Conservation (phyloP, 2,797 vertebrate genomes). For the Pantherophis vulpinus region DNA sequence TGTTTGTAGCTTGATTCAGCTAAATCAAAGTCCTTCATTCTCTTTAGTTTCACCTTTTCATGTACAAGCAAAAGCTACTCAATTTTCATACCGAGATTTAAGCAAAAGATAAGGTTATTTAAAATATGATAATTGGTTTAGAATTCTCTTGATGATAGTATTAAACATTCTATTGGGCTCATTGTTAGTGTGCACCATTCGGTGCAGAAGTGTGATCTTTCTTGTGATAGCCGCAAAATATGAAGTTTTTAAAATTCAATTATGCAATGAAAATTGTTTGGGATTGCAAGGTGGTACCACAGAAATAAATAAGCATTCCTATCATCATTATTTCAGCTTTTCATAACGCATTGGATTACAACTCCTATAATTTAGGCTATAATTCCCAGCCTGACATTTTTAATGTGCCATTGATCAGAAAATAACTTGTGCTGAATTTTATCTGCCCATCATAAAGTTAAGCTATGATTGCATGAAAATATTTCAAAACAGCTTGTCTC, state of each 20-base stretch:
- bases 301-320: neutral
- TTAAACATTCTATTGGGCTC: neutral
- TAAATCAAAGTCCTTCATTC: neutral
- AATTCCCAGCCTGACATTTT: neutral
- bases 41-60: neutral
- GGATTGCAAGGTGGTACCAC: neutral
- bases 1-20: neutral
- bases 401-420: neutral
- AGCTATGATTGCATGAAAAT: slow-evolving; percentile 9
- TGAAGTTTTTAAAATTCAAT: neutral
- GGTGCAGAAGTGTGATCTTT: neutral
- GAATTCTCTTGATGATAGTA: neutral
- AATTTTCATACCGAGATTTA: neutral
- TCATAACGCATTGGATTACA: neutral
- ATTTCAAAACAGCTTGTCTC: slow-evolving; percentile 58
- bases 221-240: neutral
- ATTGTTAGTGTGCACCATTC: neutral
- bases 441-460: neutral
- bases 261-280: neutral
- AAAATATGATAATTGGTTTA: neutral
- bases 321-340: neutral
- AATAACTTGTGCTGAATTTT: neutral
- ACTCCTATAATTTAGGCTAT: neutral
- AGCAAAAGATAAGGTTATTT: neutral
- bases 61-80: neutral